Evolutionary conservation across 1,140 invertebrate species (phyloP).

Genomic region (Batillaria attramentaria): DNA sequence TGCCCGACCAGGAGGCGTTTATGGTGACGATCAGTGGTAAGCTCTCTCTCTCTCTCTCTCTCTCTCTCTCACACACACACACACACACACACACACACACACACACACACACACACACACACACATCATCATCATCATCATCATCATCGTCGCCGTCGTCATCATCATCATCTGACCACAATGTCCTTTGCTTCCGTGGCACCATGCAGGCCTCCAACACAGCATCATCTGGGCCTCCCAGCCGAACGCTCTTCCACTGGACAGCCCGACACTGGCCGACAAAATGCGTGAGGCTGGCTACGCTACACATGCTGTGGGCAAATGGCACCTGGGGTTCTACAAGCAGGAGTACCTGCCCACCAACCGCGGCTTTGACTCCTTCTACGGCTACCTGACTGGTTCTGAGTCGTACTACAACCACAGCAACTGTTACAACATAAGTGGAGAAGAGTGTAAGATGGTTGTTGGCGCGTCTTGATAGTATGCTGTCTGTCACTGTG

Average conservation of each 20-base stretch:
- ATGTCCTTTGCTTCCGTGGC: too few relatives aligned
- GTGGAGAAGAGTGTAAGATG: background rate
- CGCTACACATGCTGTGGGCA: conserved; percentile 68
- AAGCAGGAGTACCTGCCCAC: conserved; percentile 64
- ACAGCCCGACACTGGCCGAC: conserved; percentile 65
- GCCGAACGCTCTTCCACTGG: conserved; percentile 62
- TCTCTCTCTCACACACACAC: background rate
- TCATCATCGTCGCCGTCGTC: too few relatives aligned
- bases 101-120: conserved; percentile 4
- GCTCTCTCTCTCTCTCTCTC: background rate
- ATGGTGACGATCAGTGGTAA: too few relatives aligned
- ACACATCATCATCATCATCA: too few relatives aligned
- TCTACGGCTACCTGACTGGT: conserved; percentile 62
- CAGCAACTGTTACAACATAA: conserved; percentile 36
- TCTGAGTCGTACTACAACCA: conserved; percentile 52
- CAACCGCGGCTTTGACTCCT: conserved; percentile 69
- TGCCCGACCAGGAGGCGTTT: too few relatives aligned
- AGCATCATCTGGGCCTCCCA: conserved; percentile 55
- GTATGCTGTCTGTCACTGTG: too few relatives aligned
- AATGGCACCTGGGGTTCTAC: conserved; percentile 72
- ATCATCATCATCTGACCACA: too few relatives aligned
- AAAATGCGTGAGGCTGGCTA: conserved; percentile 64
- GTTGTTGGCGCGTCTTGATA: background rate
- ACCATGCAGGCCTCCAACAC: conserved; percentile 66
- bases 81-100: background rate